Evolutionary conservation across 2,113 vertebrate species (phyloP).

Genomic region (Sapayoa aenigma): DNA sequence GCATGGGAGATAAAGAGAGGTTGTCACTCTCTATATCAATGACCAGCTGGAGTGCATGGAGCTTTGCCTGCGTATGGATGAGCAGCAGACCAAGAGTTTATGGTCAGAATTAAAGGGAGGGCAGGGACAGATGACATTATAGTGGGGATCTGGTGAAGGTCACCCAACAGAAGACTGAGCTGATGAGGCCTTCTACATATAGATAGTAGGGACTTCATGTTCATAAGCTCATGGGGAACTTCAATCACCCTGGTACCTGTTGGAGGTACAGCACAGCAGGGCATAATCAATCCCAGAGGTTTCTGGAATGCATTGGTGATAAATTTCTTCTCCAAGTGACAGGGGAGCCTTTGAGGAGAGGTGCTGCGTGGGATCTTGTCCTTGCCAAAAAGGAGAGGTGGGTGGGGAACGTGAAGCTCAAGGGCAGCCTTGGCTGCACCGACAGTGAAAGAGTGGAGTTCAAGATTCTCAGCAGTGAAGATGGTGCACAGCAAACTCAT

Average conservation of each 20-base stretch:
- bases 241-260: not conserved
- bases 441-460: not conserved
- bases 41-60: not conserved
- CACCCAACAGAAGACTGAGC: not conserved
- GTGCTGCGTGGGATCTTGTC: not conserved
- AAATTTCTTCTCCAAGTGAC: not conserved
- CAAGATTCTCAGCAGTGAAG: not conserved
- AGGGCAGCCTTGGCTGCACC: not conserved
- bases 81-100: not conserved
- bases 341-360: not conserved
- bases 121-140: not conserved
- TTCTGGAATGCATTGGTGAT: not conserved
- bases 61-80: not conserved
- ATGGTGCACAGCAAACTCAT: not conserved
- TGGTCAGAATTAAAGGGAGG: not conserved
- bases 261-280: not conserved
- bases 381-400: not conserved
- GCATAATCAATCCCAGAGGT: not conserved
- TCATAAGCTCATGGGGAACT: not conserved
- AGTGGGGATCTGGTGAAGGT: not conserved
- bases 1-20: not conserved
- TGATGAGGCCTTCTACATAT: too few relatives aligned
- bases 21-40: not conserved
- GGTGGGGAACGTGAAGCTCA: not conserved
- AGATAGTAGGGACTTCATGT: not conserved